Evolutionary conservation across 1,140 invertebrate genomes (phyloP), one percentile per base, ranked within the genome.

Genomic region (Samia ricini): DNA sequence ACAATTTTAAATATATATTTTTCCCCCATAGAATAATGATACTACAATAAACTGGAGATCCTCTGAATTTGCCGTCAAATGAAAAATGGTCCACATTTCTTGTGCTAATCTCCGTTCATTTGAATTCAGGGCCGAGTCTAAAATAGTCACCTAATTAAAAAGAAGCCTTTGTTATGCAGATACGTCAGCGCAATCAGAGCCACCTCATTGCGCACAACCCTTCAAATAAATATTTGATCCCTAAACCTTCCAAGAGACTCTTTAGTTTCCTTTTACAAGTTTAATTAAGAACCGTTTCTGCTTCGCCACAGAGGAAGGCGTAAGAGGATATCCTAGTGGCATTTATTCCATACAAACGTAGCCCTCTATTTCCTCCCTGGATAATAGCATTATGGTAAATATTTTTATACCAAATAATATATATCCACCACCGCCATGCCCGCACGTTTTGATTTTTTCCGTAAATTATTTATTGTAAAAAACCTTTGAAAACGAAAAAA

Each of bases 81-180:
- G 33, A 42, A 15, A 42, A 1, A 4, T 15, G 12, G 33, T 15
- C 1, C 33, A 15, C n/a, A 15, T 3, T n/a, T 15, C 33, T 42
- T 52, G 51, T 23, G 51, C 51, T 52, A 52, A 52, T 52, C 51
- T 52, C 22, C 51, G 19, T 52, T 52, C 51, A 52, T 52, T 52
- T 52, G 21, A 22, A 52, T 52, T 21, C 51, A 20, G 51, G 51
- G 51, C 22, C 12, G n/a, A 52, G 20, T 52, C 22, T 22, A 52
- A 52, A 23, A 52, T 52, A 52, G 51, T 22, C 51, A 52, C 51
- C 51, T 52, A 52, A 52, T 52, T 52, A 52, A 52, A 52, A 52
- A 23, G 22, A 21, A 22, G 20, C 51, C 51, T 52, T 52, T 52
- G 51, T 52, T 23, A 52, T 52, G 51, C 51, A 52, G 51, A 52